Percentiles rank a stretch among this genome's conserved stretches.
phyloP scores from a whole-genome alignment of 1,140 invertebrate species.

The Sminthurides bifidus region DNA sequence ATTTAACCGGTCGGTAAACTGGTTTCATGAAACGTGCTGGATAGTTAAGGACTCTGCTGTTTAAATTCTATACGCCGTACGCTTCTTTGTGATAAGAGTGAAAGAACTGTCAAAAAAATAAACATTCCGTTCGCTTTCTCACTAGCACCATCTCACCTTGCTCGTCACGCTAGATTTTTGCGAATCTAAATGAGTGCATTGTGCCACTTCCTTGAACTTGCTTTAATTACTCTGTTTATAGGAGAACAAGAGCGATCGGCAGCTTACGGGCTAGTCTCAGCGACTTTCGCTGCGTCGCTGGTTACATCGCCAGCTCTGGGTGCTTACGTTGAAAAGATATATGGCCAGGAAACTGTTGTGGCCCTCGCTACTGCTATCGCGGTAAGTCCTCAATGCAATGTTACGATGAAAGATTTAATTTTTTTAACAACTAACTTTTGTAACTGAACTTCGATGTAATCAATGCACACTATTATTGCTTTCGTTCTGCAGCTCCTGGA shows the following conservation, averaged over 20 bases:
- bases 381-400: not conserved
- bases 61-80: too few relatives aligned
- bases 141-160: too few relatives aligned
- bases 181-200: not conserved
- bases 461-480: not conserved
- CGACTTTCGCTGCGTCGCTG: constrained; percentile 91
- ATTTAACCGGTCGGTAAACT: too few relatives aligned
- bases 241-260: constrained; percentile 88
- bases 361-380: constrained; percentile 64
- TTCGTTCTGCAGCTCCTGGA: constrained; percentile 78
- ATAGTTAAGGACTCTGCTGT: too few relatives aligned
- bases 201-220: not conserved
- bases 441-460: not conserved
- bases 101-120: too few relatives aligned
- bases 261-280: constrained; percentile 94
- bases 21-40: too few relatives aligned
- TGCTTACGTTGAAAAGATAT: constrained; percentile 78
- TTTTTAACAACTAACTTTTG: not conserved
- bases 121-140: too few relatives aligned
- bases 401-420: not conserved
- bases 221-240: not conserved
- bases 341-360: constrained; percentile 89
- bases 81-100: too few relatives aligned
- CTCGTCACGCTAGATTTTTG: not conserved
- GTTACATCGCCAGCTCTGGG: constrained; percentile 25